A percentile compares a stretch with the other conserved stretches of the same genome.
phyloP scores from a whole-genome alignment of 2,113 vertebrate species.

The Rhinopomastus cyanomelas region DNA sequence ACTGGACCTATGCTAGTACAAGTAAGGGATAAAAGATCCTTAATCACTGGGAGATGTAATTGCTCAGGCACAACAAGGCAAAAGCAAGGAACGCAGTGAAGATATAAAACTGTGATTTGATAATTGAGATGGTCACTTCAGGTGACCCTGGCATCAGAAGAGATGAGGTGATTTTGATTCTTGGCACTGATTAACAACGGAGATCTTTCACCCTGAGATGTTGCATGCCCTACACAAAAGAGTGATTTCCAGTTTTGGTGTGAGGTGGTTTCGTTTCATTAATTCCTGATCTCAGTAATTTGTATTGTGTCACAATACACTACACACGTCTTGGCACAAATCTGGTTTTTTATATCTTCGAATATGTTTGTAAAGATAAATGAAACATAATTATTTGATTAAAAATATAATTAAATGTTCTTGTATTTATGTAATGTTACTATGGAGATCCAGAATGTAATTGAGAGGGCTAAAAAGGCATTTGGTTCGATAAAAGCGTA shows the following conservation, averaged over 20 bases:
- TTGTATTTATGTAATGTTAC: conserved; percentile 10
- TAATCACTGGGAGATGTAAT: background rate
- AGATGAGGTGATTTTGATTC: background rate
- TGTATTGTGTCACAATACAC: background rate
- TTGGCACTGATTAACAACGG: background rate
- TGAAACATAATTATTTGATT: background rate
- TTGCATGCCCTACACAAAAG: background rate
- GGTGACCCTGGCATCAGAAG: background rate
- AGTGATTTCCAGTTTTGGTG: background rate
- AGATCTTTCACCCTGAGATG: background rate
- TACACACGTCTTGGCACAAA: background rate
- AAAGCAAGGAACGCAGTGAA: background rate
- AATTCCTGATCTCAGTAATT: background rate
- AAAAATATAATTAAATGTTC: background rate
- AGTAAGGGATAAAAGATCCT: background rate
- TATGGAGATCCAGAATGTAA: background rate
- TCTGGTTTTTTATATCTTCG: background rate
- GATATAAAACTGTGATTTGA: background rate
- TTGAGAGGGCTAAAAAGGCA: background rate
- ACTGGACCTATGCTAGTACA: background rate
- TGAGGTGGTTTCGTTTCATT: background rate
- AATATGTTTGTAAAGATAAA: background rate
- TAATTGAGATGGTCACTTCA: background rate
- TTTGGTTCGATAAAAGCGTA: background rate
- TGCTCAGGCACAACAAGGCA: background rate